A percentile compares a stretch with the other conserved stretches of the same genome.
Evolutionary conservation across 2,113 vertebrate species (phyloP).

Genomic region (Toxotes jaculatrix): DNA sequence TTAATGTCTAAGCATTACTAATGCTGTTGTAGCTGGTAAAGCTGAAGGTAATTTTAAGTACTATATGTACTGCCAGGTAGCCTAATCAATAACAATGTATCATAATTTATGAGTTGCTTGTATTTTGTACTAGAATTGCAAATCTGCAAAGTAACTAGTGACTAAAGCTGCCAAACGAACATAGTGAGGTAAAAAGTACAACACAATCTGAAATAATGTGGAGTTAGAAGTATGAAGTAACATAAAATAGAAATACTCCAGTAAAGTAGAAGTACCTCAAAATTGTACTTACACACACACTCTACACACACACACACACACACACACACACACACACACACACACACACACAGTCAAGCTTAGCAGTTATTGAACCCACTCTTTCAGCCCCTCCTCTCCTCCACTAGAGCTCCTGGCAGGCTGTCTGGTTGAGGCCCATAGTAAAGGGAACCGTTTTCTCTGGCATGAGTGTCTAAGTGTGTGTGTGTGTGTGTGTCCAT

Average conservation of each 20-base stretch:
- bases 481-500: conserved; percentile 57
- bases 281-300: no score
- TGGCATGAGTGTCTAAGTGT: conserved; percentile 52
- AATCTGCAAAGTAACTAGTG: not conserved
- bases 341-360: conserved; percentile 32
- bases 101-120: not conserved
- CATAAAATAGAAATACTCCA: no score
- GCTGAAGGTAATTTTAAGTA: no score
- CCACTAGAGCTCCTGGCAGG: conserved; percentile 68
- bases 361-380: conserved; percentile 64
- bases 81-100: no score
- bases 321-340: conserved; percentile 22
- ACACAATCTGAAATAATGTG: no score
- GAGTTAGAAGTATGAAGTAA: no score
- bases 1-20: no score
- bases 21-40: no score
- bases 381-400: conserved; percentile 53
- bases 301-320: not conserved
- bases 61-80: no score
- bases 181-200: no score
- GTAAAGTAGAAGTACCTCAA: no score
- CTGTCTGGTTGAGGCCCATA: conserved; percentile 77
- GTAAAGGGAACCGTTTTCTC: conserved; percentile 75
- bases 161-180: no score
- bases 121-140: not conserved